These are phyloP conservation scores for Asobara japonica DNA, from an alignment of 1,140 invertebrate species.

Conservation along the genomic window DNA sequence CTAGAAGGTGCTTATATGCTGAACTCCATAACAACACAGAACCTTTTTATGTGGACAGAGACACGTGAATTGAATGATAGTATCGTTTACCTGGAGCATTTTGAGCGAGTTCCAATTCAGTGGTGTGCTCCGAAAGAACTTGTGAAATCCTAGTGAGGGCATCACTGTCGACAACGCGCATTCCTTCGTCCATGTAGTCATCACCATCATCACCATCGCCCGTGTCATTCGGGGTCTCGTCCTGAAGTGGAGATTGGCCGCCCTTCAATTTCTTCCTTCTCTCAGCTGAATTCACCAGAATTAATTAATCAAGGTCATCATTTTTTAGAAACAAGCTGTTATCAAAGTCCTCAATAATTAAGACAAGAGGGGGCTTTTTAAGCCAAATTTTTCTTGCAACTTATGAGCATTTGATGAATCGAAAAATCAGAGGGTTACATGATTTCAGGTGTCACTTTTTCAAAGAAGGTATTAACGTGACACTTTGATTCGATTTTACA, in stretches of 20 bases:
- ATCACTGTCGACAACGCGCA: slow-evolving; percentile 77
- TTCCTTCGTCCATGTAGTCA: slow-evolving; percentile 84
- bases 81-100: slow-evolving; percentile 57
- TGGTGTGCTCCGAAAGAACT: slow-evolving; percentile 83
- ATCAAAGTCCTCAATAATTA: too few species aligned
- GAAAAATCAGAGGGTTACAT: too few species aligned
- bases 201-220: slow-evolving; percentile 68
- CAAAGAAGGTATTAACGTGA: background rate
- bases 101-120: slow-evolving; percentile 76
- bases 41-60: background rate
- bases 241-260: slow-evolving; percentile 70
- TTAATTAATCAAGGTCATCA: slow-evolving; percentile 3
- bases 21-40: too few species aligned
- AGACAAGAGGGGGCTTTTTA: too few species aligned
- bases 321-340: background rate
- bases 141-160: slow-evolving; percentile 80
- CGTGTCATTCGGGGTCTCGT: slow-evolving; percentile 68
- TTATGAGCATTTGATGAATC: too few species aligned
- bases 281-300: slow-evolving; percentile 60
- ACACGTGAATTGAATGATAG: background rate
- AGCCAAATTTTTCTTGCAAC: too few species aligned
- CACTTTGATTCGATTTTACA: background rate
- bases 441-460: too few species aligned
- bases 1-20: background rate
- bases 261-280: slow-evolving; percentile 70